Percentiles rank a stretch among this genome's conserved stretches.
Conservation (phyloP, 2,888 invertebrate genomes). For the Orthosia cruda region DNA sequence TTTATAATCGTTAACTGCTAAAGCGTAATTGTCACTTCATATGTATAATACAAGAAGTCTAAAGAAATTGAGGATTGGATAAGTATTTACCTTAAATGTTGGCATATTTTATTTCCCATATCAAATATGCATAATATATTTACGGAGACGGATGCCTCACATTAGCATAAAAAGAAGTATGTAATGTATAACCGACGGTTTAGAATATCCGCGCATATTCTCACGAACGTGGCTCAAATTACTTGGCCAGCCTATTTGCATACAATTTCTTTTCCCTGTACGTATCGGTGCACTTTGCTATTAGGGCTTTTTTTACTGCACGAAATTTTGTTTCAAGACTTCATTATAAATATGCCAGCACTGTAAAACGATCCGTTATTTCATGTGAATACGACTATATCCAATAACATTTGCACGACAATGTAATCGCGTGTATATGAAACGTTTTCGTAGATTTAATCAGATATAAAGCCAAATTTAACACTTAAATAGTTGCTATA, state of each 20-base stretch:
- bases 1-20: neutral
- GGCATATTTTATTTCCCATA: slow-evolving; percentile 55
- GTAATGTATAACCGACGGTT: slow-evolving; percentile 67
- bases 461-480: slow-evolving; percentile 31
- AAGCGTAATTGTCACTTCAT: neutral
- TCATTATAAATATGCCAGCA: slow-evolving; percentile 62
- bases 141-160: slow-evolving; percentile 71
- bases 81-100: slow-evolving; percentile 47
- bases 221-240: slow-evolving; percentile 78
- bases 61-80: slow-evolving; percentile 26
- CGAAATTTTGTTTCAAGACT: slow-evolving; percentile 65
- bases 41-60: slow-evolving; percentile 17
- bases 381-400: slow-evolving; percentile 58
- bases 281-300: slow-evolving; percentile 69
- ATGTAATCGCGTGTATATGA: slow-evolving; percentile 42
- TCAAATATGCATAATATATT: slow-evolving; percentile 73
- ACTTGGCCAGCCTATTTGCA: slow-evolving; percentile 73
- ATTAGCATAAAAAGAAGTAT: slow-evolving; percentile 78
- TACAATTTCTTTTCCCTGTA: slow-evolving; percentile 71
- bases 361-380: slow-evolving; percentile 58
- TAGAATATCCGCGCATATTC: slow-evolving; percentile 77
- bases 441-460: slow-evolving; percentile 52
- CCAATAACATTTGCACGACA: slow-evolving; percentile 63
- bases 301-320: slow-evolving; percentile 61
- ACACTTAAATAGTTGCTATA: slow-evolving; percentile 32